phyloP scores from a whole-genome alignment of 2,797 vertebrate species.

The Alosa sapidissima region DNA sequence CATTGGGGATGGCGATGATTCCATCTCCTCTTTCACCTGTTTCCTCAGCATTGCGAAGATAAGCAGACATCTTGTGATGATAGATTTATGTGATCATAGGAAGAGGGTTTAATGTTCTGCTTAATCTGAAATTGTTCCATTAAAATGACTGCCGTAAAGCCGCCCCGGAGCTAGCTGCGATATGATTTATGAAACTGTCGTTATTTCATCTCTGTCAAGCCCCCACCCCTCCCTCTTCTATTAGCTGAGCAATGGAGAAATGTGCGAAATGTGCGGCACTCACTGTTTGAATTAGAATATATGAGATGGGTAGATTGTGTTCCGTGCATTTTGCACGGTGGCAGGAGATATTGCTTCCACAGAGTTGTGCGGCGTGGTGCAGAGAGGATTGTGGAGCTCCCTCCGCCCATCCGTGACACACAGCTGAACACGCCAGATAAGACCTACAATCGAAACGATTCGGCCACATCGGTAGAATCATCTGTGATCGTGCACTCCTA shows the following conservation, averaged over 20 bases:
- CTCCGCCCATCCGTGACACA: slow-evolving; percentile 27
- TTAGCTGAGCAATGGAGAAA: not conserved
- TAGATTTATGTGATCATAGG: slow-evolving; percentile 28
- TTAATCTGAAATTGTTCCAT: slow-evolving; percentile 32
- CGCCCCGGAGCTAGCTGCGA: not conserved
- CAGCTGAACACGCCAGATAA: not conserved
- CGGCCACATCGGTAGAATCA: not conserved
- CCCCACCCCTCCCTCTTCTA: not conserved
- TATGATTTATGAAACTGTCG: slow-evolving; percentile 17
- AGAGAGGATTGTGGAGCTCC: slow-evolving; percentile 52
- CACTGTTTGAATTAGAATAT: not conserved
- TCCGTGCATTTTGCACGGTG: not conserved
- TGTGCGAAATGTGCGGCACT: not conserved
- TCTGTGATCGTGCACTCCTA: not conserved
- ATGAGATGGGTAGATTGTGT: not conserved
- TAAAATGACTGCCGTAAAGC: slow-evolving; percentile 24
- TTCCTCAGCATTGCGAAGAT: not conserved
- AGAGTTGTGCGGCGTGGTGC: slow-evolving; percentile 32
- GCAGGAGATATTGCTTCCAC: not conserved
- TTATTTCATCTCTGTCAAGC: not conserved
- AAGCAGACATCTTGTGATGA: slow-evolving; percentile 17
- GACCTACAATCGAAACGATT: not conserved
- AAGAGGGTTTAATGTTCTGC: slow-evolving; percentile 25
- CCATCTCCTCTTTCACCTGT: not conserved
- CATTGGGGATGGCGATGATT: not conserved